These are phyloP conservation scores for Cololabis saira DNA, from an alignment of 2,113 vertebrate genomes.

Conservation along the genomic window DNA sequence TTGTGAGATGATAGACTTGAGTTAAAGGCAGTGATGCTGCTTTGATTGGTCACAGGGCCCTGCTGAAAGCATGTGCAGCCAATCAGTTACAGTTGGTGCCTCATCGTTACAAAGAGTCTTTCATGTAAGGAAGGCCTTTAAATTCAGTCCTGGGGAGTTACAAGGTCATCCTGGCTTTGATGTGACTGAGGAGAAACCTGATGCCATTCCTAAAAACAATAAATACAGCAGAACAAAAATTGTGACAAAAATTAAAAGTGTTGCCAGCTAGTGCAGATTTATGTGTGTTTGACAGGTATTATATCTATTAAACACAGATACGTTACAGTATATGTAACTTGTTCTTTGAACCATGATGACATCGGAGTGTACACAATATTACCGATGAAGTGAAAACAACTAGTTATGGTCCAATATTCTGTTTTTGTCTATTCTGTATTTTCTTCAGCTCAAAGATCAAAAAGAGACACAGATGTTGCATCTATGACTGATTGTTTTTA, in stretches of 20 bases:
- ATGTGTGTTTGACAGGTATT: neutral
- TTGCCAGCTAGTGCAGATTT: neutral
- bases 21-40: conserved; percentile 35
- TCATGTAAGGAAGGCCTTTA: conserved; percentile 75
- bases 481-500: neutral
- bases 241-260: conserved; percentile 27
- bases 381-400: too few relatives aligned
- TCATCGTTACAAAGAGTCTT: conserved; percentile 74
- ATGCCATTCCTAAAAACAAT: conserved; percentile 35
- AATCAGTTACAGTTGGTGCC: conserved; percentile 75
- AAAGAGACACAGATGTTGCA: too few relatives aligned
- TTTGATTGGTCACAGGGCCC: conserved; percentile 42
- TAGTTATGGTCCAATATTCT: too few relatives aligned
- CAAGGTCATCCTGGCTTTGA: conserved; percentile 68
- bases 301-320: neutral
- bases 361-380: too few relatives aligned
- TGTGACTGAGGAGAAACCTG: conserved; percentile 61
- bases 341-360: too few relatives aligned
- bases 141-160: conserved; percentile 69
- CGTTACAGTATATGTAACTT: too few relatives aligned
- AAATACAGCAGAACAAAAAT: conserved; percentile 26
- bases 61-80: conserved; percentile 72
- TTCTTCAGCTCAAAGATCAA: too few relatives aligned
- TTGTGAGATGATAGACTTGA: conserved; percentile 24
- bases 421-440: too few relatives aligned